Evolutionary conservation across 92 coral and sea anemone species (phyloP).

Genomic region (Palythoa heliodiscus): DNA sequence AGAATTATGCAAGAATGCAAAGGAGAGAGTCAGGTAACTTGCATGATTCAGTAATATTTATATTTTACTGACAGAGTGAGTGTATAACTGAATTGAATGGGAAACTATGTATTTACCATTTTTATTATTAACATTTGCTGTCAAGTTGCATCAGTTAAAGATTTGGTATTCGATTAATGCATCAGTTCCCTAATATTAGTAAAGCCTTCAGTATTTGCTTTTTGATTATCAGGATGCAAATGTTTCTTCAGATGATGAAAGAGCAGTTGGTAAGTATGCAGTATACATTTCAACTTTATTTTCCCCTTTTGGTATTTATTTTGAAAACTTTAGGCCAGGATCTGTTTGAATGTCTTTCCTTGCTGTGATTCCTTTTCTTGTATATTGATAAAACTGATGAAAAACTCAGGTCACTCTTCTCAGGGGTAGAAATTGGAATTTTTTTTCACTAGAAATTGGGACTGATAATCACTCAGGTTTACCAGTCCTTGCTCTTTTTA

Average conservation of each 20-base stretch:
- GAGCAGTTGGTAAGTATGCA: slow-evolving; percentile 42
- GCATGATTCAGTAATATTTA: background rate
- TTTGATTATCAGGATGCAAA: slow-evolving; percentile 61
- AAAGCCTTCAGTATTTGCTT: background rate
- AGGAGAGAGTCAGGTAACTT: slow-evolving; percentile 84
- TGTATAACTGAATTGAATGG: background rate
- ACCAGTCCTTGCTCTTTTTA: too few relatives aligned
- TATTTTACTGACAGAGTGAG: background rate
- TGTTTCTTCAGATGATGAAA: slow-evolving; percentile 97
- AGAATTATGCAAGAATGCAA: slow-evolving; percentile 87
- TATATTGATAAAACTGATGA: too few relatives aligned
- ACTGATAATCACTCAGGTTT: too few relatives aligned
- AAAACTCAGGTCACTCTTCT: too few relatives aligned
- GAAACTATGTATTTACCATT: background rate
- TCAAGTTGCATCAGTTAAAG: too few relatives aligned
- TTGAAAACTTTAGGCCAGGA: too few relatives aligned
- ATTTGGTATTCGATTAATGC: background rate
- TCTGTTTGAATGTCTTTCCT: too few relatives aligned
- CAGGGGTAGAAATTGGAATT: too few relatives aligned
- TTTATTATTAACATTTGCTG: too few relatives aligned
- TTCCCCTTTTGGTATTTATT: background rate
- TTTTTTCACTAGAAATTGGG: too few relatives aligned
- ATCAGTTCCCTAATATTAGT: background rate
- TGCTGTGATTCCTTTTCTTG: too few relatives aligned
- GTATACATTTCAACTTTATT: background rate